Evolutionary conservation across 2,113 vertebrate genomes (phyloP).

Genomic region (Thomomys bottae): DNA sequence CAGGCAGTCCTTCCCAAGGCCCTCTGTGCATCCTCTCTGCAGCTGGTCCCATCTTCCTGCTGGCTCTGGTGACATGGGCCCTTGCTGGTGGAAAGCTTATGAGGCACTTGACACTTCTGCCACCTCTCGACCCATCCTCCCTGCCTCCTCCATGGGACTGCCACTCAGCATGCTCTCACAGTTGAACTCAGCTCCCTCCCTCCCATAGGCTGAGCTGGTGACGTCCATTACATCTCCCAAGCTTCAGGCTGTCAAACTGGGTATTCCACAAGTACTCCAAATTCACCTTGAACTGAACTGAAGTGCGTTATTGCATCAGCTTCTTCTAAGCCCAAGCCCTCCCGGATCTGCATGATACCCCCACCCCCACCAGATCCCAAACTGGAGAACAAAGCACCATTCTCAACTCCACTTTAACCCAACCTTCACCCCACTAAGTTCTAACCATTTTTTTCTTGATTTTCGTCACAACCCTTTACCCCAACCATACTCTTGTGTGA

Average conservation of each 20-base stretch:
- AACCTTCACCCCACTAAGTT: background rate
- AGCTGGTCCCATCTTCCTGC: too few species aligned
- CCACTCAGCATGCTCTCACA: background rate
- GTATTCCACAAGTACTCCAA: background rate
- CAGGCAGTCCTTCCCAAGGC: too few species aligned
- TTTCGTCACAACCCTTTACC: background rate
- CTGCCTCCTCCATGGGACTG: background rate
- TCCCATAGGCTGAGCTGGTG: background rate
- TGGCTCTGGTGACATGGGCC: too few species aligned
- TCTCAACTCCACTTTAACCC: background rate
- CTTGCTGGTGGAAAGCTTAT: background rate
- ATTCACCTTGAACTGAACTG: constrained; percentile 11
- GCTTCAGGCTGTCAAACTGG: background rate
- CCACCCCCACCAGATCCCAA: background rate
- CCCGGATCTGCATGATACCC: background rate
- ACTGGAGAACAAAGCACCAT: background rate
- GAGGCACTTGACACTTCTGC: too few species aligned
- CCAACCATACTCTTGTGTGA: background rate
- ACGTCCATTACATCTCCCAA: background rate
- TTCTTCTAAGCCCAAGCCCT: constrained; percentile 7
- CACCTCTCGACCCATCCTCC: background rate
- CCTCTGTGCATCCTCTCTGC: too few species aligned
- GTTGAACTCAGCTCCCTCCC: background rate
- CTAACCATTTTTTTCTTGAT: background rate
- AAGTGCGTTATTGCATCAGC: background rate